Base-by-base conservation (phyloP, 2,113 vertebrate species). In the Hyperopisus bebe region DNA sequence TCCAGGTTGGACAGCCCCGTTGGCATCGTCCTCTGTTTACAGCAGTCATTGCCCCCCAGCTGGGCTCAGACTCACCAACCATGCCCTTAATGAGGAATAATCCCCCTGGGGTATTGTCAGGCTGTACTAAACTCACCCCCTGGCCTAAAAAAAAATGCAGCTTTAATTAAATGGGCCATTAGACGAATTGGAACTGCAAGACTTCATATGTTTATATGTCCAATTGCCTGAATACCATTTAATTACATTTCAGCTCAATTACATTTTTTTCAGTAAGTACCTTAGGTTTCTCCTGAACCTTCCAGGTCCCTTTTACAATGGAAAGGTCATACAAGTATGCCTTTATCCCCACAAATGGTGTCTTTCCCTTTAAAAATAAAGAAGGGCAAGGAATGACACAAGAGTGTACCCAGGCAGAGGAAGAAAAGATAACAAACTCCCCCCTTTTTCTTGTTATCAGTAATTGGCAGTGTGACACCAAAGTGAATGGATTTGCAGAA, bases 231-330 rank as follows among this genome's bases (percentile, higher is more conserved):
- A 89, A 55, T 77, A 27, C 17, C 77, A 83, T 53, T 80, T 53
- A 89, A 42, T 53, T 53, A 82, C 87, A 82, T 89, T 62, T 31
- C 15, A 51, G 88, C 70, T 82, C 35, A 55, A 21, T 89, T 89
- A 11, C 19, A 55, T 35, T 53, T 51, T 51, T 39, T 82, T 53
- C 35, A 21, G 24, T 13, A 53, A 15, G 3, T 31, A n/a, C 86
- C 86, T 31, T 58, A 2, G 7, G 35, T 58, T 88, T 58, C 17
- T 27, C 5, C 27, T 4, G 15, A 21, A 83, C 21, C 46, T 58
- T 51, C n/a, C 42, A 46, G 24, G 53, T 85, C 5, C 15, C 47
- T 53, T 31, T 48, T 83, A 27, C 53, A 85, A 84, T 35, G 35
- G 21, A 51, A 7, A 35, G 50, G 89, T 51, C 39, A 62, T 35